Base-by-base conservation (phyloP, 2,113 vertebrate genomes). In the Struthio camelus region DNA sequence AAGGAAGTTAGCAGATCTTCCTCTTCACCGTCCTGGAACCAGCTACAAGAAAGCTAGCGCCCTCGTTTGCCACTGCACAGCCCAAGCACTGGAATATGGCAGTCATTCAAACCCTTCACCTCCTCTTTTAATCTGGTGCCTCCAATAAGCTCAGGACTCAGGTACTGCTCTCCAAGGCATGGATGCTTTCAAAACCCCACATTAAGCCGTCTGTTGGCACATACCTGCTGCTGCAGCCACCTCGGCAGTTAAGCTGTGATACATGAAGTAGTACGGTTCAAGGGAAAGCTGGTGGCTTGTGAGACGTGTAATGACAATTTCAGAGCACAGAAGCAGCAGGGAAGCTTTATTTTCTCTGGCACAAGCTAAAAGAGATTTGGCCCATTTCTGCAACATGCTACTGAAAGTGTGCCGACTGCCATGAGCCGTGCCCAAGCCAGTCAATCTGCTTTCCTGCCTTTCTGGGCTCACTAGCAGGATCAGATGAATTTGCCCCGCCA, bases 401-500 rank as follows among this genome's bases (percentile, higher is more conserved):
- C 5, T 23, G 87, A 8, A 34, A 30, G 82, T 1, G 4, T 34
- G 83, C 65, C 53, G 64, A 25, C 54, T 46, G 85, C 86, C 86
- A 30, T 0, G 19, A 89, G 80, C 92, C 10, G 0, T 10, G 10
- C 62, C 75, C 75, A 25, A 77, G 70, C 22, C 84, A 32, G 80
- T 12, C 13, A 6, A 46, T 9, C 3, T 2, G 36, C 89, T 23
- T 62, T 62, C 85, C 93, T 91, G 93, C 91, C 76, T 58, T 40
- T 14, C 93, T 72, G 90, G 91, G 95, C 96, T 82, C 93, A 15
- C 24, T 81, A 85, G 94, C 94, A 87, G 87, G 56, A 65, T 56
- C 16, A 10, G 93, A 32, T 15, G 19, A n/a, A 34, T 16, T 22
- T 53, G 93, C 34, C 91, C 96, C 59, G 87, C 59, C 54, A 9